phyloP scores from a whole-genome alignment of 2,797 vertebrate species.

The Gambelia wislizenii region DNA sequence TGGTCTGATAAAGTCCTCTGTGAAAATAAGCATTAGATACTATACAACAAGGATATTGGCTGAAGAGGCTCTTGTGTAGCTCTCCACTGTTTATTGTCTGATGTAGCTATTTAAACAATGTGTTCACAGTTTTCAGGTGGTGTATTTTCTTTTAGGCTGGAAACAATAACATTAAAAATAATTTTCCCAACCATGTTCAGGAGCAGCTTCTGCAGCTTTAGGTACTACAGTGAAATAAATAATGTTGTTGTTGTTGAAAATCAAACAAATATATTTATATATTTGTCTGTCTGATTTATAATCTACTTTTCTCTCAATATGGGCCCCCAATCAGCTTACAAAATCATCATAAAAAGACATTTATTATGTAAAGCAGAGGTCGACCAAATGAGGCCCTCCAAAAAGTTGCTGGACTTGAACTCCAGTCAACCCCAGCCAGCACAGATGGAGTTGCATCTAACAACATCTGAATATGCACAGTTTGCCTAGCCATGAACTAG shows the following conservation, averaged over 20 bases:
- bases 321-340: neutral
- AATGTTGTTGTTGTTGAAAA: neutral
- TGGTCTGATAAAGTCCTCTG: no score
- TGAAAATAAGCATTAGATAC: neutral
- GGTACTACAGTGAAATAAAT: neutral
- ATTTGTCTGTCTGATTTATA: no score
- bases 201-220: neutral
- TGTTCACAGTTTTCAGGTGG: neutral
- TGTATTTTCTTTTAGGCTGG: neutral
- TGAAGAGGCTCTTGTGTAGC: neutral
- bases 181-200: neutral
- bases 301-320: neutral
- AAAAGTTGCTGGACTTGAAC: neutral
- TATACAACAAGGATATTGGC: rapidly evolving
- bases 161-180: neutral
- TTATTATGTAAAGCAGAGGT: neutral
- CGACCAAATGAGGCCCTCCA: neutral
- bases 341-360: no score
- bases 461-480: neutral
- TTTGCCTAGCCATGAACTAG: no score
- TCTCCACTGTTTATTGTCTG: neutral
- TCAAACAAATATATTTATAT: neutral
- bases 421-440: neutral
- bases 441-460: neutral
- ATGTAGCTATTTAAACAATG: neutral